Percentiles rank a stretch among this genome's conserved stretches.
Evolutionary conservation across 2,888 invertebrate genomes (phyloP).

Genomic region (Onchidella celtica): DNA sequence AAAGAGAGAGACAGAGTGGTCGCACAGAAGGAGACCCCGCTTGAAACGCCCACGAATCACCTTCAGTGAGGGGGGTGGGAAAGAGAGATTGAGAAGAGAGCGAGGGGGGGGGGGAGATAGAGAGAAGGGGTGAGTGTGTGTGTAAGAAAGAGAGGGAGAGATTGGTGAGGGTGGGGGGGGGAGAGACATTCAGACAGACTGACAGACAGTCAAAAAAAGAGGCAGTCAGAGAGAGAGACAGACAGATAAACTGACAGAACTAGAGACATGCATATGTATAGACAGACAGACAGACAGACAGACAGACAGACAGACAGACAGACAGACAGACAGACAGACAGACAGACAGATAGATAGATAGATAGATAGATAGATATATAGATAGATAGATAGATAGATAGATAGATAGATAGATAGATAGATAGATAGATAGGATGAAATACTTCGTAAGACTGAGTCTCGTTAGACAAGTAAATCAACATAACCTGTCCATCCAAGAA

Average conservation of each 20-base stretch:
- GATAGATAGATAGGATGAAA: background rate
- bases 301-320: background rate
- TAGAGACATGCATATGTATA: no score
- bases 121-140: background rate
- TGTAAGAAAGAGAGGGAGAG: background rate
- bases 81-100: background rate
- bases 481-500: no score
- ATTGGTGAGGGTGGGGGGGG: background rate
- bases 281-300: background rate
- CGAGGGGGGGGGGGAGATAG: background rate
- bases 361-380: background rate
- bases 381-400: background rate
- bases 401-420: background rate
- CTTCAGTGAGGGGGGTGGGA: no score
- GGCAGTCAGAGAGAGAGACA: background rate
- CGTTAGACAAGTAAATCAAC: no score
- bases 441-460: no score
- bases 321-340: background rate
- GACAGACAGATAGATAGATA: background rate
- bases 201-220: background rate
- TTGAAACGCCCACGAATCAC: no score
- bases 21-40: no score
- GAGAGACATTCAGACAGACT: background rate
- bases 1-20: background rate
- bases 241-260: no score